Conservation (phyloP, 1,140 invertebrate species). For the Saccostrea echinata region DNA sequence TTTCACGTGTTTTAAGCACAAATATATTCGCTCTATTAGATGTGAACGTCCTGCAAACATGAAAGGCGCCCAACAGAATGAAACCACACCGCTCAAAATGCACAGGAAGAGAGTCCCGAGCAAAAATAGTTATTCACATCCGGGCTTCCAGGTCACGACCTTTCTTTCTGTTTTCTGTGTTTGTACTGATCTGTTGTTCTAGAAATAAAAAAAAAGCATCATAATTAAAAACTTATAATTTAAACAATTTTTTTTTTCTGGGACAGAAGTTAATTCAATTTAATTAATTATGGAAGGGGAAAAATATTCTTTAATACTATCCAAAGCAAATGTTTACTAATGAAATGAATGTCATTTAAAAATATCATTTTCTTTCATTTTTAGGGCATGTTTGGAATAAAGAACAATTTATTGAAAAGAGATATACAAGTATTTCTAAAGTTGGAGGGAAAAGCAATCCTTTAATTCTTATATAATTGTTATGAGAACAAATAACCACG, state of each 20-base stretch:
- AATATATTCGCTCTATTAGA: neutral
- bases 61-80: slow-evolving; percentile 4
- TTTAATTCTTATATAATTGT: too few relatives aligned
- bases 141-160: neutral
- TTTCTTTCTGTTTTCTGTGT: neutral
- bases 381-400: too few relatives aligned
- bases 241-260: neutral
- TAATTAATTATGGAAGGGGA: neutral
- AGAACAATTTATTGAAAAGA: too few relatives aligned
- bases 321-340: too few relatives aligned
- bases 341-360: neutral
- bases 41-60: neutral
- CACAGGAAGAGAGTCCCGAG: slow-evolving; percentile 12
- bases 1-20: neutral
- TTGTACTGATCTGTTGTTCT: neutral
- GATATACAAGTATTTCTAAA: too few relatives aligned
- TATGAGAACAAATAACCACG: too few relatives aligned
- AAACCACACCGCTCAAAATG: neutral
- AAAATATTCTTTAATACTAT: too few relatives aligned
- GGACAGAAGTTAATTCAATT: neutral
- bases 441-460: too few relatives aligned
- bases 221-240: neutral
- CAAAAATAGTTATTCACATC: slow-evolving; percentile 35
- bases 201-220: neutral
- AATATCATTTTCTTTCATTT: too few relatives aligned